Base-by-base conservation (phyloP, 2,888 invertebrate genomes). In the Callimorpha dominula region DNA sequence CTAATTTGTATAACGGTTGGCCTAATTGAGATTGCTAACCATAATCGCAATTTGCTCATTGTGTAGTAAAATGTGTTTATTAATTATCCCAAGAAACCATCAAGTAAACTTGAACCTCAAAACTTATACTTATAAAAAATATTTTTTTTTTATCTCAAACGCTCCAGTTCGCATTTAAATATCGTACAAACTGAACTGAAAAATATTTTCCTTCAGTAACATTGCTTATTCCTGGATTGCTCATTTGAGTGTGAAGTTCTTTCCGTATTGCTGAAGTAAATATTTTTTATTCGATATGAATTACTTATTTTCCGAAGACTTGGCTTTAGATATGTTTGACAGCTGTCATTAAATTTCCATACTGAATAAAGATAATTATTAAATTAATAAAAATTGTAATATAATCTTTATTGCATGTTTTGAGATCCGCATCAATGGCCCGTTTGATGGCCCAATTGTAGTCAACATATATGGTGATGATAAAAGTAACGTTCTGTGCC, bases 191-290 rank as follows among this genome's bases (percentile, higher is more conserved):
- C 49, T 49, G 62, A 60, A 69, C 62, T 50, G 15, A 50, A 69
- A 57, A 63, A 69, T 63, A 69, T 62, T 69, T 63, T 42, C 69
- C 49, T 40, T 46, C n/a, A 15, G 46, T 31, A 31, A 54, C 52
- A 66, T 57, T 72, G 65, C 57, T 50, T 50, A 67, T 62, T 67
- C 66, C 54, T 63, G 15, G 42, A 52, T 63, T 50, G 63, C 60
- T 68, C 68, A 64, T 62, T 68, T 20, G 52, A 68, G 72, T 72
- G 66, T 63, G 31, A 72, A 68, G 66, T 72, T 67, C 63, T 68
- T 50, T 52, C 62, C 49, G 49, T 69, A 50, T 69, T 69, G 62
- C 62, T 40, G n/a, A 40, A 69, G 69, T 50, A 63, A 63, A 11
- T 1, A 63, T 60, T 69, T 62, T 65, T 69, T 63, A 49, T 42